Percentiles rank a stretch among this genome's conserved stretches.
Conservation (phyloP, 2,113 vertebrate species). For the Nibea albiflora region DNA sequence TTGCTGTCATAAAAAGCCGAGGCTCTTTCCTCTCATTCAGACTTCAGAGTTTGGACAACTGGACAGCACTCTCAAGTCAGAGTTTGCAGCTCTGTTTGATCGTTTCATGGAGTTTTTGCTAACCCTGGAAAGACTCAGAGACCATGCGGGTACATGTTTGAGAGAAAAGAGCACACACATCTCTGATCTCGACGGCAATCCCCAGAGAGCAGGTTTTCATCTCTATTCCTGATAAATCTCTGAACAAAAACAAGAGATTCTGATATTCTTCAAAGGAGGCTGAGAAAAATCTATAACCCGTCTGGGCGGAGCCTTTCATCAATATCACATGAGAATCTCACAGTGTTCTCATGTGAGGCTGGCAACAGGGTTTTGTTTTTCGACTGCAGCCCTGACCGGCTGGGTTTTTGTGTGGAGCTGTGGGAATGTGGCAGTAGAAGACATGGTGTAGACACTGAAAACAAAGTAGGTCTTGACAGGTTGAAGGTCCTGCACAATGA, state of each 20-base stretch:
- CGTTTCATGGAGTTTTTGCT: constrained; percentile 56
- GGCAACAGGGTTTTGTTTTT: constrained; percentile 61
- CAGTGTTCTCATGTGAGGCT: constrained; percentile 61
- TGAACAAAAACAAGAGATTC: constrained; percentile 75
- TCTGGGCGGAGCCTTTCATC: constrained; percentile 79
- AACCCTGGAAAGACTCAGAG: constrained; percentile 52
- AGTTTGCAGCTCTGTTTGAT: constrained; percentile 67
- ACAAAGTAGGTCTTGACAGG: constrained; percentile 62
- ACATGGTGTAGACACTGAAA: constrained; percentile 48
- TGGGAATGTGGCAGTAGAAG: constrained; percentile 53
- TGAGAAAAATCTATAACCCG: constrained; percentile 76
- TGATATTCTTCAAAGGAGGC: constrained; percentile 78
- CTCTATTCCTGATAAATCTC: constrained; percentile 72
- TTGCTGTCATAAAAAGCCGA: constrained; percentile 35
- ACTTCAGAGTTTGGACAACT: constrained; percentile 53
- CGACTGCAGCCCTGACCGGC: constrained; percentile 43
- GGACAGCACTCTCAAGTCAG: constrained; percentile 51
- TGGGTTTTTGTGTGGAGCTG: constrained; percentile 43
- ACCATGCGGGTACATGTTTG: constrained; percentile 53
- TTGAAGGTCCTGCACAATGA: constrained; percentile 43
- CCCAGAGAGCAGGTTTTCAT: constrained; percentile 71
- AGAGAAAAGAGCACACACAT: constrained; percentile 51
- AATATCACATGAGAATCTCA: constrained; percentile 77
- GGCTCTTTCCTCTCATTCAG: constrained; percentile 30
- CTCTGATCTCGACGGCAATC: constrained; percentile 75